Conservation (phyloP, 2,797 vertebrate genomes). For the Crotalus adamanteus region DNA sequence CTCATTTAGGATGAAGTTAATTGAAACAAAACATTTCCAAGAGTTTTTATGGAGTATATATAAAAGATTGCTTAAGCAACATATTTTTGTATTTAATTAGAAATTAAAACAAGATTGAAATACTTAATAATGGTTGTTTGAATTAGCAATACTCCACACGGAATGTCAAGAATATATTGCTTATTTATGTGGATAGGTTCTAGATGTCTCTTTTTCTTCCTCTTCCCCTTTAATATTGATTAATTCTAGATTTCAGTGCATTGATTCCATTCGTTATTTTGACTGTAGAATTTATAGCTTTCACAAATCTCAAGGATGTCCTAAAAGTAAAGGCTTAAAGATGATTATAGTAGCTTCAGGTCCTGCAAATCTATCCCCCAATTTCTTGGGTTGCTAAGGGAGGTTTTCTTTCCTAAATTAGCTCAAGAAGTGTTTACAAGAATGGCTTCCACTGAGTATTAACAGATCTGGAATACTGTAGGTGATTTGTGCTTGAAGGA, state of each 20-base stretch:
- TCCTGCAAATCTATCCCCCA: slow-evolving; percentile 8
- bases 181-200: background rate
- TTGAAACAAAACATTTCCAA: background rate
- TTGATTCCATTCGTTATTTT: background rate
- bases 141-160: background rate
- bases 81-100: background rate
- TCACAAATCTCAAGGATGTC: background rate
- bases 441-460: background rate
- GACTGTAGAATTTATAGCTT: background rate
- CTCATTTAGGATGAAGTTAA: background rate
- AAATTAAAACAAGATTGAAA: background rate
- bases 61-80: background rate
- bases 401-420: background rate
- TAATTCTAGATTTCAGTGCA: background rate
- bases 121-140: too few relatives aligned
- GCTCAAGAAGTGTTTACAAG: slow-evolving; percentile 5
- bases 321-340: slow-evolving; percentile 6
- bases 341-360: background rate
- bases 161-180: background rate
- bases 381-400: slow-evolving; percentile 25
- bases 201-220: background rate
- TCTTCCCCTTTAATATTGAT: background rate
- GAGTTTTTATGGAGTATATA: background rate
- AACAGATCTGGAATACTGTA: background rate
- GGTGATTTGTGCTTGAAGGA: background rate